Base-by-base conservation (phyloP, 2,797 vertebrate genomes). In the Pelochelys cantorii region DNA sequence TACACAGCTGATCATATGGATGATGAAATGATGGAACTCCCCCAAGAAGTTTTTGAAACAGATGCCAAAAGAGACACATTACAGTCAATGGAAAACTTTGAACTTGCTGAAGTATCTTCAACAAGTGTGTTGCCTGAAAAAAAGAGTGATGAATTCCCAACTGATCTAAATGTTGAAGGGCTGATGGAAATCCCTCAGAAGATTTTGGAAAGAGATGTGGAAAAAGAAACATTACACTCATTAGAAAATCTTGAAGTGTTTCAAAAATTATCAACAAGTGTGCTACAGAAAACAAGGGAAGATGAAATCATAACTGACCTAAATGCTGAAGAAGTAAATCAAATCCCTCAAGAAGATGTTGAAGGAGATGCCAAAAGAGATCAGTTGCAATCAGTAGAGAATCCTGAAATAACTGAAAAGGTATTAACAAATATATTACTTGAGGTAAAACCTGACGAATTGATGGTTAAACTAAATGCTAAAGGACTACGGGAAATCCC, bases 401-500 rank as follows among this genome's bases (percentile, higher is more conserved):
- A 23, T 81, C 59, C 55, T 79, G 14, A 15, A 17, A 8, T 87
- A 31, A 25, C 37, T 79, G 75, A 92, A 54, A 62, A 74, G 31
- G 17, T 60, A 65, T 75, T 83, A 29, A 6, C 25, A 13, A 79
- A 71, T 31, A 88, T 77, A 59, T 23, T 71, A 42, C 59, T 80
- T 48, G 90, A 91, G 56, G 78, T 54, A 13, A 78, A 83, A 55
- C 10, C 60, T 82, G 87, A 86, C 42, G 90, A 93, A 2, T 92
- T 89, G 34, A 92, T 83, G 34, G 29, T 97, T 93, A 90, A 95
- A 11, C 94, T 97, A 85, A 95, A 96, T 37, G 88, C 80, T 20
- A 96, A 91, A 48, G 94, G 90, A 75, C 90, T 98, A 71, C 83
- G 90, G 75, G 92, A 96, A 89, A 88, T 97, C 53, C 96, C 97